A percentile compares a stretch with the other conserved stretches of the same genome.
Evolutionary conservation across 2,113 vertebrate species (phyloP).

Genomic region (Poicephalus meyeri): DNA sequence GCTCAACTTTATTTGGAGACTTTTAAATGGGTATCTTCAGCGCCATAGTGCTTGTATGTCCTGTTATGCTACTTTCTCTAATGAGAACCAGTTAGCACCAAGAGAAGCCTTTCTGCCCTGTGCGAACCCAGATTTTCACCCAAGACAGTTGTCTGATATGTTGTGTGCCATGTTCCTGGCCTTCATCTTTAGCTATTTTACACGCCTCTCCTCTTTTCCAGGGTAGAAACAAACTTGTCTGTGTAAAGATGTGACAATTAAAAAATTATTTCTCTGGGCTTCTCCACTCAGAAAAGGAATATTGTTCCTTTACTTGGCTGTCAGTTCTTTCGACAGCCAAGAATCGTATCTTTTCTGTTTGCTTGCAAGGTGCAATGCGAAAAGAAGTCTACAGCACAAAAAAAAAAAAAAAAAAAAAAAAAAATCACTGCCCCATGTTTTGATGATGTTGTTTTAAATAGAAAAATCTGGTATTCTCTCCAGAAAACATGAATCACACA

Average conservation of each 20-base stretch:
- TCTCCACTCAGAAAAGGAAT: not conserved
- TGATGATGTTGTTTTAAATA: slow-evolving; percentile 34
- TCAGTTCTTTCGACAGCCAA: not conserved
- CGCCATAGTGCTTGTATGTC: not conserved
- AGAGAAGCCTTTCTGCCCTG: not conserved
- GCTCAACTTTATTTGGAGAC: not conserved
- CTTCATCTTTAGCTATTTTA: not conserved
- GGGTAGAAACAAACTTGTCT: not conserved
- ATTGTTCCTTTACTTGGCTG: not conserved
- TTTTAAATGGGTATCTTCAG: not conserved
- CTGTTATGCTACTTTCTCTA: not conserved
- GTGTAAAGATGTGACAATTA: not conserved
- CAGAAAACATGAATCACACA: slow-evolving; percentile 42
- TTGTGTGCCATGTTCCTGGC: not conserved
- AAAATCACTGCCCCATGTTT: not conserved
- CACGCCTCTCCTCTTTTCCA: not conserved
- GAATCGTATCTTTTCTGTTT: not conserved
- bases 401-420: not conserved
- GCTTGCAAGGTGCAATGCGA: not conserved
- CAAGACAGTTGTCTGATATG: not conserved
- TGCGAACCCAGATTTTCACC: not conserved
- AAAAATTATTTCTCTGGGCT: not conserved
- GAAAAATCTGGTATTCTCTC: slow-evolving; percentile 40
- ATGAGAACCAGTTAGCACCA: not conserved
- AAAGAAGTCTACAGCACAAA: not conserved